A percentile compares a stretch with the other conserved stretches of the same genome.
These are phyloP conservation scores for Clarias macrocephalus DNA, from an alignment of 2,113 vertebrate genomes.

Conservation along the genomic window DNA sequence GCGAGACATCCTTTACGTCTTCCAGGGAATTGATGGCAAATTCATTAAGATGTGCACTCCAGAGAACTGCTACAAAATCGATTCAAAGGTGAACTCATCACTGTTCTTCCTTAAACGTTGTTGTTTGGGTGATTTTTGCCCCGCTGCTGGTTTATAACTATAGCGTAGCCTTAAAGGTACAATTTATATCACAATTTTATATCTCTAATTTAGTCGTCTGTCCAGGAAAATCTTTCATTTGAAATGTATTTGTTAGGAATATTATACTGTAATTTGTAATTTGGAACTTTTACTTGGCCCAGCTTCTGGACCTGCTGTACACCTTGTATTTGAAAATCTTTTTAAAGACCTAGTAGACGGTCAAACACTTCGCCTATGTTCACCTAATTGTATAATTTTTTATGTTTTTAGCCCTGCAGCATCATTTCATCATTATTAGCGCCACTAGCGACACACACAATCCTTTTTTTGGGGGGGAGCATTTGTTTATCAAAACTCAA, in stretches of 20 bases:
- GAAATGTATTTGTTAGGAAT: background rate
- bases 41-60: constrained; percentile 89
- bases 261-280: constrained; percentile 8
- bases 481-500: background rate
- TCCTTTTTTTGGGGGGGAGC: background rate
- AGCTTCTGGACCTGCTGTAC: background rate
- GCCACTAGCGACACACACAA: background rate
- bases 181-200: background rate
- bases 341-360: background rate
- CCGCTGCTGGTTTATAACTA: background rate
- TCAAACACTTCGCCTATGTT: constrained; percentile 1
- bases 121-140: background rate
- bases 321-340: background rate
- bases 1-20: constrained; percentile 94
- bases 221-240: too few relatives aligned
- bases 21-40: constrained; percentile 98
- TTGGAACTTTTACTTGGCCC: background rate
- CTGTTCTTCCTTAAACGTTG: background rate
- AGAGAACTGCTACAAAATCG: constrained; percentile 92
- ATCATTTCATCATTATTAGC: background rate
- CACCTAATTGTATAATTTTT: background rate
- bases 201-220: background rate
- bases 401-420: background rate
- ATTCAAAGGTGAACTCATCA: constrained; percentile 81
- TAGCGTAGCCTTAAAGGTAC: background rate